These are phyloP conservation scores for Cassiopea xamachana DNA, from an alignment of 30 jellyfish, hydroid and myxozoan species.

Conservation along the genomic window DNA sequence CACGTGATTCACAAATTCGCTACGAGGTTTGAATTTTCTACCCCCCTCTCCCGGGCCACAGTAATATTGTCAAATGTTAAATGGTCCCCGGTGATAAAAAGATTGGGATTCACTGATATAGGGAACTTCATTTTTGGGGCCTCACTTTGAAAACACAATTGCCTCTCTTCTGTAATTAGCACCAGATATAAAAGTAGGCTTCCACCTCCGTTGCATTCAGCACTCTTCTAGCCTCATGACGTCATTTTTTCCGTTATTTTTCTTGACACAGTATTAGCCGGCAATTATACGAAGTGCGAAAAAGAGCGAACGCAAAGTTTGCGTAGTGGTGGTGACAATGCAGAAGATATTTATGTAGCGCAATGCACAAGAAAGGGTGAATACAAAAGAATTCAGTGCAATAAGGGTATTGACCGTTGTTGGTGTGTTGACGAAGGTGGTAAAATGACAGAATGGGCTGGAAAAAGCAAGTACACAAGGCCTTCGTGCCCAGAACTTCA, in stretches of 20 bases:
- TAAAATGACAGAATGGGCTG: slow-evolving; percentile 62
- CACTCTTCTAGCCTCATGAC: not conserved
- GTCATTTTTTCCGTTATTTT: not conserved
- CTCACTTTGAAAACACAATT: too few species aligned
- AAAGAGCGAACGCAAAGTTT: not conserved
- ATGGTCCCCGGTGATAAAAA: too few species aligned
- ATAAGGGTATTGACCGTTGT: slow-evolving; percentile 28
- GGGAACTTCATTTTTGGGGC: too few species aligned
- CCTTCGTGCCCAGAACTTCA: not conserved
- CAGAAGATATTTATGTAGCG: slow-evolving; percentile 17
- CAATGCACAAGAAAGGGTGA: slow-evolving; percentile 48
- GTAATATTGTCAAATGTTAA: too few species aligned
- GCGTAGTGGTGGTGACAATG: not conserved
- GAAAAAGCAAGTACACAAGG: not conserved
- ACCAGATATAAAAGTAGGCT: too few species aligned
- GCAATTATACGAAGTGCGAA: slow-evolving; percentile 55
- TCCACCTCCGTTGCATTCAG: not conserved
- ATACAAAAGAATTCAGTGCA: slow-evolving; percentile 51
- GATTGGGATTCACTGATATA: too few species aligned
- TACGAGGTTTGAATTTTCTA: too few species aligned
- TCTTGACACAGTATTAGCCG: slow-evolving; percentile 46
- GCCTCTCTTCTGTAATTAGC: too few species aligned
- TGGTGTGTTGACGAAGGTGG: slow-evolving; percentile 77
- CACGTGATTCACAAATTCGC: too few species aligned
- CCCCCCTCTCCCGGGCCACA: too few species aligned